Base-by-base conservation (phyloP, 2,797 vertebrate species). In the Brachymystax lenok region DNA sequence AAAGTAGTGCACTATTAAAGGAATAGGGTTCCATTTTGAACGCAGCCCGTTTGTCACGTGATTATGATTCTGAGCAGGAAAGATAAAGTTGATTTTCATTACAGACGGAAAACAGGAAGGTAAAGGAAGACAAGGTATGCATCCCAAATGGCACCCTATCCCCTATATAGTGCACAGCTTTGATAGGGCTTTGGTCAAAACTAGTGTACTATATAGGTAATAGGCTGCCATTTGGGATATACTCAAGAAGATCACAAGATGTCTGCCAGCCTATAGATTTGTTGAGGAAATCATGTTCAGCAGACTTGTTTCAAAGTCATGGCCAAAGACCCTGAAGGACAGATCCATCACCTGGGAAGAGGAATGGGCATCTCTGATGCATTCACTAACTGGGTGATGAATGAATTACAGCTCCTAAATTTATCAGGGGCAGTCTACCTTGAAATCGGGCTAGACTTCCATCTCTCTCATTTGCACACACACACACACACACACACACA, bases 381-480 rank as follows among this genome's bases (percentile, higher is more conserved):
- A 88, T 90, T 91, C 85, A 86, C 91, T 92, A 90, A 92, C 88
- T 85, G 90, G 82, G 87, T 93, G 91, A 92, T 92, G 89, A 94
- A 94, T 94, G 93, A 94, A 93, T 94, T 93, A 93, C 92, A 79
- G 86, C 88, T 87, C 83, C 90, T 91, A 91, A 92, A 93, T 94
- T 92, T 93, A 93, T 91, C 89, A 80, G 69, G 40, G 83, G 89
- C 91, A 92, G 91, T 89, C 92, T 94, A 95, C 93, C 94, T 93
- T 95, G 94, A 94, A 94, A 93, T 92, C 89, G 70, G 86, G 88
- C 89, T 83, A 83, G 89, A 87, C 89, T 89, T 92, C 88, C 84
- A 90, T 92, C 88, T 87, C 82, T 10, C 76, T 61, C 21, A 3
- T 46, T 46, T 46, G 40, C 40, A 24, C n/a, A n/a, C 59, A 24